A percentile compares a stretch with the other conserved stretches of the same genome.
These are phyloP conservation scores for Poecilia gillii DNA, from an alignment of 2,797 vertebrate genomes.

Conservation along the genomic window DNA sequence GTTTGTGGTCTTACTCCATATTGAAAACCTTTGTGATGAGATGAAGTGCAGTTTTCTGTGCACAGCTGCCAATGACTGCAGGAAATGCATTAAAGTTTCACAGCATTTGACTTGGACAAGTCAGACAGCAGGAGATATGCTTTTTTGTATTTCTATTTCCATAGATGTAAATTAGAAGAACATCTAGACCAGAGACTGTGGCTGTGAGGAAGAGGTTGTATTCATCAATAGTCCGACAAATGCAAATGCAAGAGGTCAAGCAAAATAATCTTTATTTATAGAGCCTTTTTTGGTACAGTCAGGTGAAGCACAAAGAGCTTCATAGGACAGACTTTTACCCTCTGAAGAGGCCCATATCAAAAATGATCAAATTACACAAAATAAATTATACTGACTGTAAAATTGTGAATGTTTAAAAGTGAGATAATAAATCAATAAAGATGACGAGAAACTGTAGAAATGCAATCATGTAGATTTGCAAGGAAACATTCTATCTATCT, in stretches of 20 bases:
- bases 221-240: not conserved
- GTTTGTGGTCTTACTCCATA: not conserved
- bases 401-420: not conserved
- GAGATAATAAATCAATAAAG: not conserved
- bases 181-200: not conserved
- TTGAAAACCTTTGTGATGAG: not conserved
- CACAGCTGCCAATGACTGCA: not conserved
- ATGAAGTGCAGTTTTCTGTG: not conserved
- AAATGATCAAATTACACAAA: not conserved
- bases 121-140: not conserved
- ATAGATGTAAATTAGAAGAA: slow-evolving; percentile 1
- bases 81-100: not conserved
- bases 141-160: not conserved
- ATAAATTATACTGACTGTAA: not conserved
- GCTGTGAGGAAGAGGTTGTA: not conserved
- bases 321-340: not conserved
- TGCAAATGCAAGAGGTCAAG: not conserved
- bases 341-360: not conserved
- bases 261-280: not conserved
- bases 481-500: not conserved
- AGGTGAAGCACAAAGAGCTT: not conserved
- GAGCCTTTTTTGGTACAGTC: not conserved
- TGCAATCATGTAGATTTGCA: not conserved
- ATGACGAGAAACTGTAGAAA: not conserved
- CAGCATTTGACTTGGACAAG: not conserved